A percentile compares a stretch with the other conserved stretches of the same genome.
Conservation (phyloP, 2,888 invertebrate species). For the Chaetoderma sp. region DNA sequence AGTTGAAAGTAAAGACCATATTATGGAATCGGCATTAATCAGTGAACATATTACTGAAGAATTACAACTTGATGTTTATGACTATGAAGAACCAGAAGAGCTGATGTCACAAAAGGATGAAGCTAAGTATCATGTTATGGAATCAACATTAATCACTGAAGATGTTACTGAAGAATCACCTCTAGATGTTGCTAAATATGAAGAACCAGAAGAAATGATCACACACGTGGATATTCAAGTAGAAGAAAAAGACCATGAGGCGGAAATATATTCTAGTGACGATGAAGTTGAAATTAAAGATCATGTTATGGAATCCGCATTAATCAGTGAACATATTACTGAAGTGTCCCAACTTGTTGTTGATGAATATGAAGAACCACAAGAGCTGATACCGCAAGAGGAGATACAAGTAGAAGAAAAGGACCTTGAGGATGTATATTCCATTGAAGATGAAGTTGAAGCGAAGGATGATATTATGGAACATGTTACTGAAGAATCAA, state of each 20-base stretch:
- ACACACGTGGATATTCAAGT: too few species aligned
- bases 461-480: conserved; percentile 33
- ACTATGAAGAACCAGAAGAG: not conserved
- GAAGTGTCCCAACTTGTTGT: too few species aligned
- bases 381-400: not conserved
- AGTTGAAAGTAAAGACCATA: too few species aligned
- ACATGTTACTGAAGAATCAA: not conserved
- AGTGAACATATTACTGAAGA: too few species aligned
- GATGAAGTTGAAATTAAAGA: too few species aligned
- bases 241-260: too few species aligned
- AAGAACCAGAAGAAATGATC: too few species aligned
- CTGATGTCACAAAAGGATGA: not conserved
- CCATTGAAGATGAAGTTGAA: conserved; percentile 47
- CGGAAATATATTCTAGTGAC: too few species aligned
- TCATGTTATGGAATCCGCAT: not conserved
- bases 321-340: not conserved
- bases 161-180: not conserved
- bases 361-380: too few species aligned
- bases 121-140: not conserved
- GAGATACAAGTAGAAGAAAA: conserved; percentile 70
- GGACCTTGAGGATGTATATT: conserved; percentile 9
- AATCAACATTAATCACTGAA: not conserved
- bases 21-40: too few species aligned
- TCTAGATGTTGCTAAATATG: too few species aligned
- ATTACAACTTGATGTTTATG: not conserved